Conservation (phyloP, 2,113 vertebrate genomes). For the Collichthys lucidus region DNA sequence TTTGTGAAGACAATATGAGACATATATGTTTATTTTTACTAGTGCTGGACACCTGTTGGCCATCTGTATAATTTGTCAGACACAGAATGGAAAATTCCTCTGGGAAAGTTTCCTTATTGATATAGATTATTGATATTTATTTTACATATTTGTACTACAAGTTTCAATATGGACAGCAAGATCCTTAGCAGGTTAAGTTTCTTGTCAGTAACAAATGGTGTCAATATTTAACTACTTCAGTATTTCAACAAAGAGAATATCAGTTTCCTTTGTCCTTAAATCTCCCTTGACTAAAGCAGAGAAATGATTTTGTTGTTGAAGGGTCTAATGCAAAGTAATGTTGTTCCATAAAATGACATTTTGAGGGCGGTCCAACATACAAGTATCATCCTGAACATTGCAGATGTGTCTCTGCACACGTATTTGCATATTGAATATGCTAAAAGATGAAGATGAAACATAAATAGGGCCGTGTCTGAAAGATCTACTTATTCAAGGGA, state of each 20-base stretch:
- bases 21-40: slow-evolving; percentile 20
- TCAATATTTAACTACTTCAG: neutral
- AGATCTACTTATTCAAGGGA: neutral
- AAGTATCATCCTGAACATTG: neutral
- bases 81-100: slow-evolving; percentile 53
- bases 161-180: neutral
- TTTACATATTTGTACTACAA: slow-evolving; percentile 36
- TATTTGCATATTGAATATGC: neutral
- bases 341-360: neutral
- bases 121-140: slow-evolving; percentile 59
- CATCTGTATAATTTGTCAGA: slow-evolving; percentile 28
- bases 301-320: neutral
- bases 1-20: neutral
- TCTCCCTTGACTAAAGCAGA: neutral
- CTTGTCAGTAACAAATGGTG: neutral
- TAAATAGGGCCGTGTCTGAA: neutral
- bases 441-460: neutral
- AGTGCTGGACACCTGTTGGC: slow-evolving; percentile 67
- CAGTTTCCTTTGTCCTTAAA: neutral
- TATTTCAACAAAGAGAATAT: neutral
- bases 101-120: neutral
- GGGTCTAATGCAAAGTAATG: neutral
- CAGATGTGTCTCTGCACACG: neutral
- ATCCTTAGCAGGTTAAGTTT: slow-evolving; percentile 28
- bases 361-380: neutral